Percentiles rank a stretch among this genome's conserved stretches.
phyloP scores from a whole-genome alignment of 2,113 vertebrate genomes.

The Proteles cristata region DNA sequence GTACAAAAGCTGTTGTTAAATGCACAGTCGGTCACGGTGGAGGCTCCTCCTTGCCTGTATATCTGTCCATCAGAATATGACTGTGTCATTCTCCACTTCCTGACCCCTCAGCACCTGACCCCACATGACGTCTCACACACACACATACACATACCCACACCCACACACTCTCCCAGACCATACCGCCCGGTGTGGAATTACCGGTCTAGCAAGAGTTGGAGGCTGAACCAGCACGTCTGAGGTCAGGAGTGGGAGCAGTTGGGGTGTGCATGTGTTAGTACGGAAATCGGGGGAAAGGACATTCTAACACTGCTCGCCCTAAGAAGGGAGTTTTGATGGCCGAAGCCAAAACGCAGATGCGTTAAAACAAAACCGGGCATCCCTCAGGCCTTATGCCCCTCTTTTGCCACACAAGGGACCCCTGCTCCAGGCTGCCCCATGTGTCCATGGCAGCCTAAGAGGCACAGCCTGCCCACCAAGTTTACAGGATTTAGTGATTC shows the following conservation, averaged over 20 bases:
- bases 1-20: neutral
- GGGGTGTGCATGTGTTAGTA: neutral
- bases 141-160: neutral
- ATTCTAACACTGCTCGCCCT: neutral
- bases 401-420: neutral
- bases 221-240: neutral
- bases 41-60: neutral
- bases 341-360: neutral
- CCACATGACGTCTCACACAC: neutral
- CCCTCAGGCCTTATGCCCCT: neutral
- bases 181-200: neutral
- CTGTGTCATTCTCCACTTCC: neutral
- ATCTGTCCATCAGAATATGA: neutral
- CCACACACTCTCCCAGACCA: no score
- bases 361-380: neutral
- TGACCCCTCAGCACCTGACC: neutral
- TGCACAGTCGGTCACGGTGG: accelerated
- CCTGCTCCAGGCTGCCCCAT: neutral
- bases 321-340: neutral
- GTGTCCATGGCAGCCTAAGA: neutral
- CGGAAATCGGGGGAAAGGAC: neutral
- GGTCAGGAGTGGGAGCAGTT: neutral
- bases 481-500: neutral
- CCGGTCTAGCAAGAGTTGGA: neutral
- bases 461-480: neutral